A percentile compares a stretch with the other conserved stretches of the same genome.
Conservation (phyloP, 2,888 invertebrate species). For the Drosophila cyrtoloma region DNA sequence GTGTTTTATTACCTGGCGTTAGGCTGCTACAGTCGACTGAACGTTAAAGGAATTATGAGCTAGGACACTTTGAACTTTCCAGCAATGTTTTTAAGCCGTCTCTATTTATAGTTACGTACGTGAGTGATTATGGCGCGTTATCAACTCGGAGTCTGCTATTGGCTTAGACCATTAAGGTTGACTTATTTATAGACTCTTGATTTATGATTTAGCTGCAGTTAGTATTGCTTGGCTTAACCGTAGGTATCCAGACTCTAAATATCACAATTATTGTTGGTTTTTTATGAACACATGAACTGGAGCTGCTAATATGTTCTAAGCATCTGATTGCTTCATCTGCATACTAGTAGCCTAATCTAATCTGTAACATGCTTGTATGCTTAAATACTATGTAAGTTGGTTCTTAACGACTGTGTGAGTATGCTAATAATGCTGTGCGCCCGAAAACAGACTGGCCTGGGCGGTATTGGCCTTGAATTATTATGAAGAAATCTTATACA, state of each 20-base stretch:
- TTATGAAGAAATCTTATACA: conserved; percentile 49
- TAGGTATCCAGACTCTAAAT: neutral
- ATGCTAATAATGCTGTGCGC: conserved; percentile 60
- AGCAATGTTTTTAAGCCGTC: conserved; percentile 46
- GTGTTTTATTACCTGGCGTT: conserved; percentile 52
- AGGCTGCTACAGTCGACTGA: conserved; percentile 29
- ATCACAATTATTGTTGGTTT: neutral
- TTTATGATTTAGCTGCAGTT: conserved; percentile 60
- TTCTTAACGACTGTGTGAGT: conserved; percentile 57
- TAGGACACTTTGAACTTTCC: conserved; percentile 69
- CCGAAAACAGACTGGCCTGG: conserved; percentile 43
- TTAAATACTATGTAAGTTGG: conserved; percentile 65
- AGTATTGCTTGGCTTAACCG: neutral
- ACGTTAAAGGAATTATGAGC: conserved; percentile 52
- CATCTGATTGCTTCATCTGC: conserved; percentile 62
- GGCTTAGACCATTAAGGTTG: conserved; percentile 68
- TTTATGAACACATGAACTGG: conserved; percentile 43
- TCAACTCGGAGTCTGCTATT: conserved; percentile 51
- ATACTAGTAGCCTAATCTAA: conserved; percentile 60
- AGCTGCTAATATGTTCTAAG: conserved; percentile 50
- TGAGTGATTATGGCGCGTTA: conserved; percentile 73
- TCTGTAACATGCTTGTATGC: conserved; percentile 49
- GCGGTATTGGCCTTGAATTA: conserved; percentile 69
- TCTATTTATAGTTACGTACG: conserved; percentile 68
- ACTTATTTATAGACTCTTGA: conserved; percentile 75